Conservation (phyloP, 2,888 invertebrate genomes). For the Dynastes maya region DNA sequence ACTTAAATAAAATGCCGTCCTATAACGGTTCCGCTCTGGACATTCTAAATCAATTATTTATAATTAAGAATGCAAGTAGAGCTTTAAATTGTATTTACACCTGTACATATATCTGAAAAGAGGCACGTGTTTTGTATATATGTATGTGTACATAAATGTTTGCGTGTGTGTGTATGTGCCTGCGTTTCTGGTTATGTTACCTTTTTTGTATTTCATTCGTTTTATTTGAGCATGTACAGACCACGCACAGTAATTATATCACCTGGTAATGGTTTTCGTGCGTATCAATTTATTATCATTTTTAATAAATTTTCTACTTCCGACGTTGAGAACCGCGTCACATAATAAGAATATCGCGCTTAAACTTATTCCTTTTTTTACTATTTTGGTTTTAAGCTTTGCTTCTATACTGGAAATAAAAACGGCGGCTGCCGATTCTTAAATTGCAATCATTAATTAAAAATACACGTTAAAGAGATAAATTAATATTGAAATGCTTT, state of each 20-base stretch:
- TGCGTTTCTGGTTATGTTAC: conserved; percentile 33
- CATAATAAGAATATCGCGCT: background rate
- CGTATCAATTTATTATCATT: conserved; percentile 47
- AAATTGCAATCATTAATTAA: conserved; percentile 50
- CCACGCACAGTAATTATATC: conserved; percentile 45
- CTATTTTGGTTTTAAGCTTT: background rate
- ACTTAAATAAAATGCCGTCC: background rate
- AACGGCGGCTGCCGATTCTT: conserved; percentile 1
- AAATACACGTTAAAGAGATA: conserved; percentile 43
- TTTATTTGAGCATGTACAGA: conserved; percentile 26
- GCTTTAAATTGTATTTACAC: conserved; percentile 44
- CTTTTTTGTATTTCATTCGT: conserved; percentile 27
- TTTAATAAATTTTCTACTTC: conserved; percentile 50
- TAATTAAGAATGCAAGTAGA: conserved; percentile 40
- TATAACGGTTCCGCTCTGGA: conserved; percentile 3
- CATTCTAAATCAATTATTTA: conserved; percentile 43
- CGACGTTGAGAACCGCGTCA: conserved; percentile 23
- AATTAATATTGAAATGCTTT: conserved; percentile 48
- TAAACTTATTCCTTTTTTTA: background rate
- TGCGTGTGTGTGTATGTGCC: conserved; percentile 3
- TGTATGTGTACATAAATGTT: background rate
- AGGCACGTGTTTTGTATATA: conserved; percentile 33
- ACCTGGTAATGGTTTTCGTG: conserved; percentile 48
- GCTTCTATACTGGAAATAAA: conserved; percentile 2
- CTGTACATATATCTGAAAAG: conserved; percentile 39